Evolutionary conservation across 2,888 invertebrate species (phyloP).

Genomic region (Caenorhabditis parvicauda): DNA sequence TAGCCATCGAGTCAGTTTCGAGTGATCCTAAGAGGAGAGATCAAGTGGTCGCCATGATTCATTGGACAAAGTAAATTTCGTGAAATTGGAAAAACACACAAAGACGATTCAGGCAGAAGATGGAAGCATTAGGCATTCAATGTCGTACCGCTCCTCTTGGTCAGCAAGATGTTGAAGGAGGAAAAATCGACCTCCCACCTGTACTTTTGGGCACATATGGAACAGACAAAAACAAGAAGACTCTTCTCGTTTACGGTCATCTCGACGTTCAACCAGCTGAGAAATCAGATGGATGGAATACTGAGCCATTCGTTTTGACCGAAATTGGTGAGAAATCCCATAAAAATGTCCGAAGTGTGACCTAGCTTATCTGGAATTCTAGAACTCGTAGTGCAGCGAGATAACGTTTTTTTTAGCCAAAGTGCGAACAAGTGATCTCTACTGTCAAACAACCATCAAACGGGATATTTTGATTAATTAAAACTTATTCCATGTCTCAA

Average conservation of each 20-base stretch:
- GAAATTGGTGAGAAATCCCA: too few relatives aligned
- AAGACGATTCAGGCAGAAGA: constrained; percentile 7
- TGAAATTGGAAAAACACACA: constrained; percentile 63
- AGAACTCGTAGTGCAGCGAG: too few relatives aligned
- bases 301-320: constrained; percentile 86
- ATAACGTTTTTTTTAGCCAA: too few relatives aligned
- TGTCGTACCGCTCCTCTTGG: constrained; percentile 35
- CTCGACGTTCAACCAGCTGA: constrained; percentile 95
- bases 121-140: constrained; percentile 28
- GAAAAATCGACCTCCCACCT: constrained; percentile 47
- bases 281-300: constrained; percentile 79
- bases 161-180: constrained; percentile 33
- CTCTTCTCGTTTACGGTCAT: constrained; percentile 91
- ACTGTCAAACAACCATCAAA: too few relatives aligned
- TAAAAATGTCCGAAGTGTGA: too few relatives aligned
- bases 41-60: constrained; percentile 81
- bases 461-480: too few relatives aligned
- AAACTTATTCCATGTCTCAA: too few relatives aligned
- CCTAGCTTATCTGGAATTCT: too few relatives aligned
- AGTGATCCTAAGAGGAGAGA: constrained; percentile 79
- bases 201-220: constrained; percentile 67
- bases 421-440: too few relatives aligned
- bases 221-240: constrained; percentile 72
- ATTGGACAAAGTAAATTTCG: constrained; percentile 72
- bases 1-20: constrained; percentile 90